Evolutionary conservation across 2,888 invertebrate species (phyloP), one percentile per base, ranked within the genome.

Genomic region (Drosophila sordidapex): DNA sequence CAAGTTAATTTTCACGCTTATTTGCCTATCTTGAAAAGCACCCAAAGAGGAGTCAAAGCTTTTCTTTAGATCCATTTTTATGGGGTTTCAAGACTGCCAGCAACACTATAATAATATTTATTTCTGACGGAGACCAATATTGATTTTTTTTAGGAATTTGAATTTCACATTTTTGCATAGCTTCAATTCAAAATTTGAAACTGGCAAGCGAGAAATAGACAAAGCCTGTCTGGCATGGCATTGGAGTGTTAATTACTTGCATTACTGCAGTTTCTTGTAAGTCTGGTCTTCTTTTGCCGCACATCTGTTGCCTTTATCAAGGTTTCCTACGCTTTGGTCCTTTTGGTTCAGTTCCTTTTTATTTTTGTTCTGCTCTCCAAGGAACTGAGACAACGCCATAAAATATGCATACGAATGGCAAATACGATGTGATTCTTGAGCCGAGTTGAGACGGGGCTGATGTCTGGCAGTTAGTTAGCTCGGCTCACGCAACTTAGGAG

Each of bases 401-500:
- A 79, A 79, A 78, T 78, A 79, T 82, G 79, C 69, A 82, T 61
- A 35, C 74, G 79, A 58, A 64, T 64, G 49, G 48, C 40, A 78
- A 73, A 78, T 70, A 69, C 51, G 69, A 52, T 52, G 51, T 52
- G 74, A 27, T 36, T 69, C 78, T 81, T 73, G 62, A 52, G 61
- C 58, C 35, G 43, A 58, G 63, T 57, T 68, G 74, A 64, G 61
- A 58, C 43, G 58, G 10, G 33, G 31, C 61, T 79, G 59, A 35
- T 61, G 74, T 43, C 49, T 65, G 67, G 43, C 52, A 74, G 73
- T 73, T 66, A 73, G 53, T 64, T 40, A 64, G 74, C 51, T 56
- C 15, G 33, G 13, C 56, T 29, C 56, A 56, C 38, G 56, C 29
- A 46, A 54, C 35, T 35, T n/a, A 49, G 25, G 25, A 21, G 53